Base-by-base conservation (phyloP, 64 coral and sea anemone species). In the Exaiptasia diaphana region DNA sequence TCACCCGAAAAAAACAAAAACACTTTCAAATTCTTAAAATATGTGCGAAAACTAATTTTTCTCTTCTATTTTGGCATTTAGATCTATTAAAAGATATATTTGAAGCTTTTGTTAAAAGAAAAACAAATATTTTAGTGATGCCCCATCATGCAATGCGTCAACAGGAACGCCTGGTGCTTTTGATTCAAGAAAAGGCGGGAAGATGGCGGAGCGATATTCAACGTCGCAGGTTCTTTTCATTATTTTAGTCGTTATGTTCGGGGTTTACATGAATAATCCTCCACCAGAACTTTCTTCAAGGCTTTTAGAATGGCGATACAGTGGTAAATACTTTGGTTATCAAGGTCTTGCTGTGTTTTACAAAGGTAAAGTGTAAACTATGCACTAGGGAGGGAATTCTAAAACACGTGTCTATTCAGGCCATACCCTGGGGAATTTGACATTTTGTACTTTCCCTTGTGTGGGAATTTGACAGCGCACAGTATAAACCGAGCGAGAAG, bases 321-420 rank as follows among this genome's bases (percentile, higher is more conserved):
- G 54, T 77, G 94, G 94, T 27, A 53, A 88, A 28, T 92, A 92
- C 74, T 92, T 97, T 42, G 89, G 86, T 84, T 89, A 89, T 73
- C 54, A 70, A 27, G 91, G 91, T 2, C 54, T 88, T 76, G 85
- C 85, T 5, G 81, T 97, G 73, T 97, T 97, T 56, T 97, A 97
- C 46, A 91, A 89, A 89, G 94, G 94, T 97, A 46, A 79, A 45
- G 15, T 48, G 18, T 22, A 21, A 34, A 41, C 33, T 35, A 56
- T 31, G 24, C 15, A n/a, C 20, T 65, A 18, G 25, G 11, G 46
- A 23, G 24, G 57, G 33, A 38, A 54, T 31, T 34, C 4, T 13
- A 22, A 14, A 60, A 22, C 10, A 58, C 54, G 5, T 20, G n/a
- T 9, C 62, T 35, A 33, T 29, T 34, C 62, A 67, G 28, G 2